These are phyloP conservation scores for Triplophysa rosa DNA, from an alignment of 2,113 vertebrate genomes.

Conservation along the genomic window DNA sequence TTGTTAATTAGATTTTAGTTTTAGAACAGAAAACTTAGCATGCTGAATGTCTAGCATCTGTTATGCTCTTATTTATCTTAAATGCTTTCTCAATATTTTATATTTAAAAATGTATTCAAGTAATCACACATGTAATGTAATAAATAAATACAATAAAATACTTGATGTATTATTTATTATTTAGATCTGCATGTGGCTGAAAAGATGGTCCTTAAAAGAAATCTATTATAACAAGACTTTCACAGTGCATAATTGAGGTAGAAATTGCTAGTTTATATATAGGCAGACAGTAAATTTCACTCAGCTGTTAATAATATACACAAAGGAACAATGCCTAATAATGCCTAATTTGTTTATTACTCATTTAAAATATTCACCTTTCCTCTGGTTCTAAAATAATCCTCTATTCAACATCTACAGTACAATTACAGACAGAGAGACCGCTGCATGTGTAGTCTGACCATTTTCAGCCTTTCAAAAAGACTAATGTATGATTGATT, in stretches of 20 bases:
- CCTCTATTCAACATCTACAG: neutral
- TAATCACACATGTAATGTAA: constrained; percentile 27
- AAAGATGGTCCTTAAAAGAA: neutral
- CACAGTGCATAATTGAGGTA: too few species aligned
- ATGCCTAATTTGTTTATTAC: too few species aligned
- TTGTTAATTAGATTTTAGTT: constrained; percentile 37
- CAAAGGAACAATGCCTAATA: too few species aligned
- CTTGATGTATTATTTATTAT: constrained; percentile 5
- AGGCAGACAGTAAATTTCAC: neutral
- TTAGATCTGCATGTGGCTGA: neutral
- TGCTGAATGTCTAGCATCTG: constrained; percentile 41
- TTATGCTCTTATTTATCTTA: constrained; percentile 59
- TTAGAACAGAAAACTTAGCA: constrained; percentile 38
- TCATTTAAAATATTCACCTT: neutral
- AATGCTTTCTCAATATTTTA: constrained; percentile 67
- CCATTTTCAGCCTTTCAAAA: constrained; percentile 8
- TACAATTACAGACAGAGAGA: constrained; percentile 1
- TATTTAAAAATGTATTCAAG: constrained; percentile 39
- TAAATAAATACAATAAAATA: constrained; percentile 23
- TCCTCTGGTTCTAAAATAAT: neutral
- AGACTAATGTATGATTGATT: neutral
- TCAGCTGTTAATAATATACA: neutral
- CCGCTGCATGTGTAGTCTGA: neutral
- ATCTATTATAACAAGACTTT: too few species aligned
- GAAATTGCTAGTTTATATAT: neutral